These are phyloP conservation scores for Melolontha melolontha DNA, from an alignment of 2,888 invertebrate genomes.

Conservation along the genomic window DNA sequence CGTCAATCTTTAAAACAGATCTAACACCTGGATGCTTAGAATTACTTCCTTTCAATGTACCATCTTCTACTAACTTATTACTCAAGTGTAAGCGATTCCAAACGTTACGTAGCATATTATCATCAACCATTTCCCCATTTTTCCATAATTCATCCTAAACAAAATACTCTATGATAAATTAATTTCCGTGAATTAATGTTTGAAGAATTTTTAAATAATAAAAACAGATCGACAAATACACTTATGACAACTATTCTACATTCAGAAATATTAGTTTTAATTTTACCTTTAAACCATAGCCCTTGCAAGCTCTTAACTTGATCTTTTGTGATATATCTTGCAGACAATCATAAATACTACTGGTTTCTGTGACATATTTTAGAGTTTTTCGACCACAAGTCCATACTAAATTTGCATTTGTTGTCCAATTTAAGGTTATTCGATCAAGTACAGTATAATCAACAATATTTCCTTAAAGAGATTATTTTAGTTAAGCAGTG, in stretches of 20 bases:
- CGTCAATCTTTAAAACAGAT: slow-evolving; percentile 70
- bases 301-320: slow-evolving; percentile 76
- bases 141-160: slow-evolving; percentile 78
- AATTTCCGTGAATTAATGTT: background rate
- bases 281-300: slow-evolving; percentile 84
- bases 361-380: slow-evolving; percentile 70
- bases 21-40: slow-evolving; percentile 75
- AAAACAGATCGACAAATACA: no score
- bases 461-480: slow-evolving; percentile 70
- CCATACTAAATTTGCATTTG: slow-evolving; percentile 80
- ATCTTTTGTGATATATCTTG: slow-evolving; percentile 82
- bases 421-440: slow-evolving; percentile 85
- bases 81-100: slow-evolving; percentile 88
- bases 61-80: slow-evolving; percentile 77
- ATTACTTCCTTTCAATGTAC: slow-evolving; percentile 69
- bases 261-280: slow-evolving; percentile 22
- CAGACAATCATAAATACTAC: slow-evolving; percentile 68
- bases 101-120: slow-evolving; percentile 79
- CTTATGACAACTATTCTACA: no score
- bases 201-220: background rate
- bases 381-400: slow-evolving; percentile 77
- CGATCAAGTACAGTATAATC: slow-evolving; percentile 86
- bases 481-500: slow-evolving; percentile 12
- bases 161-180: slow-evolving; percentile 6
- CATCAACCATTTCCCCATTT: slow-evolving; percentile 83